These are phyloP conservation scores for Elephas maximus DNA, from an alignment of 2,113 vertebrate species.

Conservation along the genomic window DNA sequence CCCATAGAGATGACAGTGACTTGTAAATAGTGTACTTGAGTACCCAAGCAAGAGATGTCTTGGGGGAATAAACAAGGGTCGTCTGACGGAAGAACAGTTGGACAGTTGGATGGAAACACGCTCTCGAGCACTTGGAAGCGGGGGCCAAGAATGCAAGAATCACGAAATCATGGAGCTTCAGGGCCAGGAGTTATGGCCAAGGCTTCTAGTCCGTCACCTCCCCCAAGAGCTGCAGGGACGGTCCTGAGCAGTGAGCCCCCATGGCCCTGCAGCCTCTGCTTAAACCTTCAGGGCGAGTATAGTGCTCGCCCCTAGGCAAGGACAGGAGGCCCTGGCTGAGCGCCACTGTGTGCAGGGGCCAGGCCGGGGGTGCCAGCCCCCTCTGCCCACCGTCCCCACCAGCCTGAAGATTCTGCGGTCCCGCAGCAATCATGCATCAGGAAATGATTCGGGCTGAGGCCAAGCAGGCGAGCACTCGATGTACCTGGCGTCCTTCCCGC, in stretches of 20 bases:
- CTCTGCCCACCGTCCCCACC: background rate
- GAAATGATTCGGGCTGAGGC: slow-evolving; percentile 61
- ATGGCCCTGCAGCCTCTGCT: background rate
- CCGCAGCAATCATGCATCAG: slow-evolving; percentile 53
- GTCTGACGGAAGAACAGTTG: background rate
- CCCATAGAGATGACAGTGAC: background rate
- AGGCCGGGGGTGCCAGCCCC: background rate
- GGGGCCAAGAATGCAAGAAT: background rate
- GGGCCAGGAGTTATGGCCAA: background rate
- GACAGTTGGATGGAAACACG: background rate
- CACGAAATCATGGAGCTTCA: background rate
- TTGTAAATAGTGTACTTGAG: accelerated
- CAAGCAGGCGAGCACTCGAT: slow-evolving; percentile 69
- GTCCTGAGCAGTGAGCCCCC: background rate
- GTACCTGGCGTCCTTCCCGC: slow-evolving; percentile 80
- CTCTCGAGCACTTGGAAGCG: background rate
- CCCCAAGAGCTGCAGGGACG: background rate
- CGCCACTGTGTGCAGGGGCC: background rate
- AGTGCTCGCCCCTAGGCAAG: background rate
- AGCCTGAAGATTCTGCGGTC: background rate
- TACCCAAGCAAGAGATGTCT: background rate
- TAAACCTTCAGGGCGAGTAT: background rate
- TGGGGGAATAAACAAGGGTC: background rate
- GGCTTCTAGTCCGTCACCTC: background rate
- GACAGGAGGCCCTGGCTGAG: background rate